Percentiles rank a stretch among this genome's conserved stretches.
Evolutionary conservation across 2,113 vertebrate genomes (phyloP).

Genomic region (Ammodytes marinus): DNA sequence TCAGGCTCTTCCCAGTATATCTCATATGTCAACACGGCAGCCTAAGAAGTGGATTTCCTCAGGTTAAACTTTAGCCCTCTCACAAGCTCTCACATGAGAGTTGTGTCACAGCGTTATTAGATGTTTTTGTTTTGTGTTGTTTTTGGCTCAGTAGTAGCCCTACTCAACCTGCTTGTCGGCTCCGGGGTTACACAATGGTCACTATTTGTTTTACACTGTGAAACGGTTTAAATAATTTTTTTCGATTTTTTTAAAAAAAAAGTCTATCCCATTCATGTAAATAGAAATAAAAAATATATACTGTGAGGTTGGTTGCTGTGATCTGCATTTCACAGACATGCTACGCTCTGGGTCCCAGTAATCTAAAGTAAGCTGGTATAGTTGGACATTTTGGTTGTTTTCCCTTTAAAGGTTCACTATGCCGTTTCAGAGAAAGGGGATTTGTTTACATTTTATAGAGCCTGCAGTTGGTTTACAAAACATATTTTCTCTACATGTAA

Average conservation of each 20-base stretch:
- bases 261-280: too few relatives aligned
- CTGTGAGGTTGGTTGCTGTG: too few relatives aligned
- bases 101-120: slow-evolving; percentile 29
- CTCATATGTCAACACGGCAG: slow-evolving; percentile 29
- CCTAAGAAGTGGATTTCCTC: slow-evolving; percentile 63
- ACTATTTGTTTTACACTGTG: slow-evolving; percentile 12
- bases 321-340: background rate
- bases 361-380: background rate
- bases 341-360: background rate
- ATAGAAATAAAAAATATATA: background rate
- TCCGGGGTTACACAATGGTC: background rate
- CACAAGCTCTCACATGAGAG: background rate
- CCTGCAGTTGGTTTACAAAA: too few relatives aligned
- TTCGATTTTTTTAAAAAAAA: background rate
- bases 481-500: too few relatives aligned
- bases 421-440: too few relatives aligned
- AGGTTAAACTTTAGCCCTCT: slow-evolving; percentile 68
- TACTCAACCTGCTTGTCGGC: background rate
- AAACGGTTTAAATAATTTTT: background rate
- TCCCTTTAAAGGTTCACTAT: too few relatives aligned
- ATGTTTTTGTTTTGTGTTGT: slow-evolving; percentile 35
- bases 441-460: too few relatives aligned
- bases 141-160: background rate
- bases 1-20: background rate
- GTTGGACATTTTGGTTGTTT: background rate